A percentile compares a stretch with the other conserved stretches of the same genome.
phyloP scores from a whole-genome alignment of 2,797 vertebrate species.

The Acanthopagrus latus region DNA sequence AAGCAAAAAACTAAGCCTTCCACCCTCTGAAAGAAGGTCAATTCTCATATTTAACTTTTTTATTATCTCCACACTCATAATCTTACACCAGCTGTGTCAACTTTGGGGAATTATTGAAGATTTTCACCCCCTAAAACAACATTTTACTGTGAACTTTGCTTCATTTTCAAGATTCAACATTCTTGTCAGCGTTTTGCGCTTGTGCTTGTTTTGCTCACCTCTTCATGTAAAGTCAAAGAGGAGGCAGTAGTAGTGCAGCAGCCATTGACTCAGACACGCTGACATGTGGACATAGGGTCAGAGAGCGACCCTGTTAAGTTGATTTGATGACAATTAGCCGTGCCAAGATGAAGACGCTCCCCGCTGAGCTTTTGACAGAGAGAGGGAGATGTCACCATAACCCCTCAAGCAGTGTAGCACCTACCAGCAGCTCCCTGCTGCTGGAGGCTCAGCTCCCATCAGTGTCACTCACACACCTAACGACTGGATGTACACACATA shows the following conservation, averaged over 20 bases:
- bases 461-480: conserved; percentile 44
- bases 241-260: background rate
- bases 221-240: conserved; percentile 37
- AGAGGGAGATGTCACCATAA: conserved; percentile 39
- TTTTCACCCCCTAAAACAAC: background rate
- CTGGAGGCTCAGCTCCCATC: conserved; percentile 57
- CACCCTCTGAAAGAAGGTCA: conserved; percentile 29
- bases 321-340: conserved; percentile 62
- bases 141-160: background rate
- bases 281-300: conserved; percentile 33
- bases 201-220: conserved; percentile 7
- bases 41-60: conserved; percentile 17
- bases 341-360: conserved; percentile 25
- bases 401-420: conserved; percentile 37
- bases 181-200: background rate
- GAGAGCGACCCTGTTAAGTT: conserved; percentile 23
- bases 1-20: conserved; percentile 24
- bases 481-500: conserved; percentile 5
- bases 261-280: conserved; percentile 24
- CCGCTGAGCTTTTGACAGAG: conserved; percentile 31
- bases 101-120: background rate
- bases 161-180: background rate
- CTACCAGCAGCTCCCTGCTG: conserved; percentile 55
- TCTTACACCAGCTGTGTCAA: background rate
- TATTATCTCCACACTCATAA: background rate